These are phyloP conservation scores for Ornithoptera alexandrae DNA, from an alignment of 2,888 invertebrate species.

Conservation along the genomic window DNA sequence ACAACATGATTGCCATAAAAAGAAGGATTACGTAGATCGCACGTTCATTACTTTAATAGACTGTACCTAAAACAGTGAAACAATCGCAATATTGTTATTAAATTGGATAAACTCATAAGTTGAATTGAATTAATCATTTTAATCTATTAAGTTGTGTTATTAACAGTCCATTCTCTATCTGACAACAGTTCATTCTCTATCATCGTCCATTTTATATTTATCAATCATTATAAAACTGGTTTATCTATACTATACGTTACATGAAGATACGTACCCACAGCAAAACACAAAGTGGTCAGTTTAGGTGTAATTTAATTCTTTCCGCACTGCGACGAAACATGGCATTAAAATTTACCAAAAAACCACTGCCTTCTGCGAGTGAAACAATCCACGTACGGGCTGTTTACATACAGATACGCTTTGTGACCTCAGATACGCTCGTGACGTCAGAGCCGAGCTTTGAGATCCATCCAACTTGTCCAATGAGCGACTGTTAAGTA, in stretches of 20 bases:
- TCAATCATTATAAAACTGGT: too few relatives aligned
- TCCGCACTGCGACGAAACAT: slow-evolving; percentile 62
- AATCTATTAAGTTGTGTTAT: too few relatives aligned
- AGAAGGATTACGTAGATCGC: too few relatives aligned
- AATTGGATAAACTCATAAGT: too few relatives aligned
- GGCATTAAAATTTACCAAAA: slow-evolving; percentile 65
- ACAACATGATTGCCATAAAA: too few relatives aligned
- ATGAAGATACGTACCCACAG: not conserved
- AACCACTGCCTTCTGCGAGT: slow-evolving; percentile 51
- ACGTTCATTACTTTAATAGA: too few relatives aligned
- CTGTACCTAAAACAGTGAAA: too few relatives aligned
- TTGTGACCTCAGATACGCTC: slow-evolving; percentile 49
- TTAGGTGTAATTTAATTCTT: slow-evolving; percentile 28
- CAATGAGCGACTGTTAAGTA: slow-evolving; percentile 20
- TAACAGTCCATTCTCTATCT: too few relatives aligned
- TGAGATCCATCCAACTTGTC: slow-evolving; percentile 9
- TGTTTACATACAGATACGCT: slow-evolving; percentile 53
- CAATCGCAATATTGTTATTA: too few relatives aligned
- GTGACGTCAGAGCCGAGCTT: slow-evolving; percentile 45
- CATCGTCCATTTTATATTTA: too few relatives aligned
- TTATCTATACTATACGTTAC: not conserved
- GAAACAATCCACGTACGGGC: slow-evolving; percentile 56
- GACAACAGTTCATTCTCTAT: too few relatives aligned
- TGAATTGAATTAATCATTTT: too few relatives aligned
- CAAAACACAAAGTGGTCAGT: not conserved